Conservation (phyloP, 30 jellyfish, hydroid and myxozoan genomes). For the Hydractinia symbiolongicarpus region DNA sequence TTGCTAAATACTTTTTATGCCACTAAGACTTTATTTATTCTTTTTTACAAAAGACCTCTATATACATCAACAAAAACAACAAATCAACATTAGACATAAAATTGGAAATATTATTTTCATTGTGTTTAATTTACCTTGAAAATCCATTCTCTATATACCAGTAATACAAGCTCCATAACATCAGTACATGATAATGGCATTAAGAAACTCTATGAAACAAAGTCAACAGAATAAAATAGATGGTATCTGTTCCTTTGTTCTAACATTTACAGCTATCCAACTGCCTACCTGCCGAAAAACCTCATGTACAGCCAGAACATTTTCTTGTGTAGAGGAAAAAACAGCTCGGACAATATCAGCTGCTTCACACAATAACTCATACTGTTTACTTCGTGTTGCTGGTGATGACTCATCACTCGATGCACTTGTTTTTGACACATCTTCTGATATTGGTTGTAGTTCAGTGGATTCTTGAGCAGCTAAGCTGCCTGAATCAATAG, state of each 20-base stretch:
- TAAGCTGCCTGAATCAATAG: constrained; percentile 34
- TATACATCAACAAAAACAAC: no score
- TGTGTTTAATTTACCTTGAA: constrained; percentile 37
- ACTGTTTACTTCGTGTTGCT: constrained; percentile 29
- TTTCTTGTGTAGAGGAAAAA: constrained; percentile 67
- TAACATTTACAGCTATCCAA: not conserved
- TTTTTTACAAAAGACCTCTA: no score
- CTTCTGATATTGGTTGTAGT: not conserved
- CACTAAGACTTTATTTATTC: no score
- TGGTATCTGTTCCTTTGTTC: not conserved
- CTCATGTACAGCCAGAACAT: constrained; percentile 73
- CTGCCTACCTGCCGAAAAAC: constrained; percentile 75
- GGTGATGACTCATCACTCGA: constrained; percentile 29
- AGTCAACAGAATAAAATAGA: constrained; percentile 9
- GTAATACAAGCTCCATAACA: constrained; percentile 55
- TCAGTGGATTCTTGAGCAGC: not conserved
- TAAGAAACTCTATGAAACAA: constrained; percentile 62
- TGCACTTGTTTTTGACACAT: constrained; percentile 11
- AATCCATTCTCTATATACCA: constrained; percentile 78
- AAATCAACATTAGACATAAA: no score
- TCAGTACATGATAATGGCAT: constrained; percentile 80
- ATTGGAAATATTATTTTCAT: no score
- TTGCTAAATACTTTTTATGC: no score
- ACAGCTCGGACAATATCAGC: constrained; percentile 84
- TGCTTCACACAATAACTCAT: constrained; percentile 51